These are phyloP conservation scores for Alectoris magna DNA, from an alignment of 2,797 vertebrate genomes.

Conservation along the genomic window DNA sequence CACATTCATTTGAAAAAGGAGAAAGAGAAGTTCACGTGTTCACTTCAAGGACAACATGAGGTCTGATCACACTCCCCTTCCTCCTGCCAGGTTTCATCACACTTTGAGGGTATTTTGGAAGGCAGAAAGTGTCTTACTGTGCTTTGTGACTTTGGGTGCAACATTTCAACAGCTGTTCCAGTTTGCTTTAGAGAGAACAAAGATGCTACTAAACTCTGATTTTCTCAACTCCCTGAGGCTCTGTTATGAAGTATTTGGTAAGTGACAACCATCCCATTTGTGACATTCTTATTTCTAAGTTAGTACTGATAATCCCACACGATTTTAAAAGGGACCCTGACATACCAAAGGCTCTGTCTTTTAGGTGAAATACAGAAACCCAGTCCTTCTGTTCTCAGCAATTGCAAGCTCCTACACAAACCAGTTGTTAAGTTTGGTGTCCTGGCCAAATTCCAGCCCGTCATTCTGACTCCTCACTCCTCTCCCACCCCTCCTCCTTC, in stretches of 20 bases:
- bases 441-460: neutral
- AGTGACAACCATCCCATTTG: constrained; percentile 14
- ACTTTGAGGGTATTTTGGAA: neutral
- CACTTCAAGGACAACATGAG: neutral
- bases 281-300: neutral
- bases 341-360: neutral
- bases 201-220: constrained; percentile 20
- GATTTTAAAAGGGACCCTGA: neutral
- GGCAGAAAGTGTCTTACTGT: neutral
- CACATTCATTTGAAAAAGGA: neutral
- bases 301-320: neutral
- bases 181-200: constrained; percentile 3
- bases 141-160: neutral
- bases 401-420: neutral
- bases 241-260: constrained; percentile 51
- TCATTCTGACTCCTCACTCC: neutral
- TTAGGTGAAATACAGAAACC: neutral
- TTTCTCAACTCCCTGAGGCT: constrained; percentile 45
- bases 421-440: neutral
- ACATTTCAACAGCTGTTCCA: neutral
- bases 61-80: neutral
- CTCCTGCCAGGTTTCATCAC: neutral
- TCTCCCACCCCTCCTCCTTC: neutral
- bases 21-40: neutral
- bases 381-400: neutral